phyloP scores from a whole-genome alignment of 1,140 invertebrate genomes.

The Saccostrea echinata region DNA sequence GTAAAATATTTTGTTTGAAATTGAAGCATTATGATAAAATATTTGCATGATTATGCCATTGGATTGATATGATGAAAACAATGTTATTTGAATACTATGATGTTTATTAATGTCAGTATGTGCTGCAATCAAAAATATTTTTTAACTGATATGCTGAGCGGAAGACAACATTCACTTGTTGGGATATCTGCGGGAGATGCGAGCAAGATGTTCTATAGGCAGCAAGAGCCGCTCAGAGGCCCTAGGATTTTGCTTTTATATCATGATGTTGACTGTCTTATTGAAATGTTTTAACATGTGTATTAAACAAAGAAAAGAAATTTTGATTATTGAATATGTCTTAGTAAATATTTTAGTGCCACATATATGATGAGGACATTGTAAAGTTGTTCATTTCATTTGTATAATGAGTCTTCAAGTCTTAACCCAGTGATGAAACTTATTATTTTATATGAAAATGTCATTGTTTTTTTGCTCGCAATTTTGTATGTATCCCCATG shows the following conservation, averaged over 20 bases:
- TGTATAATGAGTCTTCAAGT: conserved; percentile 31
- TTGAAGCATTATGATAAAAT: conserved; percentile 24
- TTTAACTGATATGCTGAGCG: conserved; percentile 16
- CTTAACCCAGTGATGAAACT: conserved; percentile 19
- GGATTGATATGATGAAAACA: conserved; percentile 10
- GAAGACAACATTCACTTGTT: neutral
- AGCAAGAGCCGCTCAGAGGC: conserved; percentile 16
- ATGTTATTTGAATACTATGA: conserved; percentile 34
- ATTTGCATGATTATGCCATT: conserved; percentile 29
- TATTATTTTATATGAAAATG: conserved; percentile 36
- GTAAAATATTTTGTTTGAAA: conserved; percentile 25
- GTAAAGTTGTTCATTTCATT: conserved; percentile 39
- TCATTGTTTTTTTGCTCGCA: neutral
- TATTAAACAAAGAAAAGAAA: neutral
- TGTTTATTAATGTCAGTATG: conserved; percentile 14
- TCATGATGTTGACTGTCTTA: conserved; percentile 9
- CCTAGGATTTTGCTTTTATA: conserved; percentile 20
- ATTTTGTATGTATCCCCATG: conserved; percentile 18
- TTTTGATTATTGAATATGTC: conserved; percentile 28
- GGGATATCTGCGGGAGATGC: neutral
- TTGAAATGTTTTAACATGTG: conserved; percentile 25
- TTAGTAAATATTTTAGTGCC: conserved; percentile 35
- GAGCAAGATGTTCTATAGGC: conserved; percentile 3
- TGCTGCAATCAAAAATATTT: conserved; percentile 39
- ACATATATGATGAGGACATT: conserved; percentile 19